A percentile compares a stretch with the other conserved stretches of the same genome.
Conservation (phyloP, 2,113 vertebrate species). For the Brachypteracias leptosomus region DNA sequence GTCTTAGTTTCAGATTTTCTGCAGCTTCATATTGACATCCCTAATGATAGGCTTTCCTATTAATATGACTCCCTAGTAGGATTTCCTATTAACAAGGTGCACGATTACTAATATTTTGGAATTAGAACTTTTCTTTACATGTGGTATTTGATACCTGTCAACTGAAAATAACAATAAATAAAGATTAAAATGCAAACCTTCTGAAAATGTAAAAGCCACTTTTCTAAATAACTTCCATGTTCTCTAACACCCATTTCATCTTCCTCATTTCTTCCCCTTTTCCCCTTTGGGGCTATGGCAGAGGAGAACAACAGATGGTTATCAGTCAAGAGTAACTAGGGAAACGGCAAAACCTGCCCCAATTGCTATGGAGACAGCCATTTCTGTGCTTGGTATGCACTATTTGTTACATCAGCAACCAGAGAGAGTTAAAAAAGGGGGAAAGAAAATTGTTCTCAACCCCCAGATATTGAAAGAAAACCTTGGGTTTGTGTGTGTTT, state of each 20-base stretch:
- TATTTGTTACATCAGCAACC: slow-evolving; percentile 74
- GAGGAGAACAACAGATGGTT: slow-evolving; percentile 75
- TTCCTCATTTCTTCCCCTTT: slow-evolving; percentile 32
- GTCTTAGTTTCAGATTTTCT: neutral
- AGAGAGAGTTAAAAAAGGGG: slow-evolving; percentile 17
- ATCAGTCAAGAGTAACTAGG: slow-evolving; percentile 79
- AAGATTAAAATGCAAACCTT: neutral
- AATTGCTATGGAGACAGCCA: slow-evolving; percentile 80
- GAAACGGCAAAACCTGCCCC: slow-evolving; percentile 78
- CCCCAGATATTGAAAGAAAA: neutral
- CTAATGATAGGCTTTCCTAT: neutral
- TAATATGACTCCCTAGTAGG: neutral
- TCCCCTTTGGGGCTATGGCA: slow-evolving; percentile 49
- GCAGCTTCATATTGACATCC: neutral
- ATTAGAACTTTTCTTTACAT: neutral
- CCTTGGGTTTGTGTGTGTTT: neutral
- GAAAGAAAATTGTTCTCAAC: neutral
- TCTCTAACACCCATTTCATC: slow-evolving; percentile 50
- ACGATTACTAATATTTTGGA: neutral
- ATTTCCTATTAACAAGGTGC: neutral
- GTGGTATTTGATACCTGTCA: neutral
- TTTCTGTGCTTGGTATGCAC: slow-evolving; percentile 73
- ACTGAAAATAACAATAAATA: neutral
- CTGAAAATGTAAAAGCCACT: neutral
- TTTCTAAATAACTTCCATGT: slow-evolving; percentile 13